Evolutionary conservation across 2,113 vertebrate species (phyloP), one percentile per base, ranked within the genome.

Genomic region (Cyphotilapia sp.): DNA sequence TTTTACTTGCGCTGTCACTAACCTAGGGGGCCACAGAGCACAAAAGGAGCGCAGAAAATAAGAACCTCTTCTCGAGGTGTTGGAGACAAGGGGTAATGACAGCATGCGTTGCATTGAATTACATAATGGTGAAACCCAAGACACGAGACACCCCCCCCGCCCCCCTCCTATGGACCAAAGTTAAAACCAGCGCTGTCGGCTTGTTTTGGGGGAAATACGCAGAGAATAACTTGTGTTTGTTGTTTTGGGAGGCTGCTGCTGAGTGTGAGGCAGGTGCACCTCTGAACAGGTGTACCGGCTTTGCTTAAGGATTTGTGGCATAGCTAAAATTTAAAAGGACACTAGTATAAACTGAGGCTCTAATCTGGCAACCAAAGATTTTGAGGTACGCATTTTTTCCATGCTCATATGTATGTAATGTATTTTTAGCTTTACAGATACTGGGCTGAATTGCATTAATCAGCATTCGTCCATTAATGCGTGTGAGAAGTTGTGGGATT

Each of bases 71-170:
- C 91, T 91, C 1, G 84, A 92, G 90, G 90, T 94, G 92, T 94
- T 85, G 71, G 87, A 90, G 63, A 91, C 85, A 82, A 54, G 83
- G 82, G 53, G 83, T 80, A 83, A 85, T 92, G 91, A 92, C 90
- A 92, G 91, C 86, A 85, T 92, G 93, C 83, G 53, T 71, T 95
- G 93, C 91, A 92, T 96, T 93, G 85, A 94, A 91, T 95, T 92
- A 96, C 92, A 95, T 91, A 89, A 92, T 82, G 90, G 87, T 5
- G 95, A 94, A 95, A 96, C 90, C 49, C 4, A 74, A 94, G 89
- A 93, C 59, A 40, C 9, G 4, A 85, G 56, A 81, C 82, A 9
- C 16, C 11, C n/a, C 22, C 16, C 71, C 85, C 86, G 3, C n/a
- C 80, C 83, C 87, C 82, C 80, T 11, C 19, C 17, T 16, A 29